Percentiles rank a stretch among this genome's conserved stretches.
Conservation (phyloP, 2,113 vertebrate species). For the Clarias magur region DNA sequence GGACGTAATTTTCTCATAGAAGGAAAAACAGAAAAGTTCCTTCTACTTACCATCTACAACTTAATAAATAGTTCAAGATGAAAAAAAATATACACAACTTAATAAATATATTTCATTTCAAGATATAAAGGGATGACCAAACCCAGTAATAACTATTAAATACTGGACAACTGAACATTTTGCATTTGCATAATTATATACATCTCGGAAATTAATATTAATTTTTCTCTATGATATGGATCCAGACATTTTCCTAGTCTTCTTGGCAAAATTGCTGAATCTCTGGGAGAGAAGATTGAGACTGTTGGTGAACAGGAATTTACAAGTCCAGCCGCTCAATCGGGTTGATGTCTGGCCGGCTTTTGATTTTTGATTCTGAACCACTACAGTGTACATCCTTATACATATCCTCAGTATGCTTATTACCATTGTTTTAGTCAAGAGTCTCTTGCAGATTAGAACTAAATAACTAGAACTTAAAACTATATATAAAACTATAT, state of each 20-base stretch:
- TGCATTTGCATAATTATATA: neutral
- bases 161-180: neutral
- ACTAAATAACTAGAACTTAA: too few species aligned
- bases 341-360: neutral
- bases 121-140: neutral
- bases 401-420: neutral
- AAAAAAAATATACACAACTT: neutral
- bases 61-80: neutral
- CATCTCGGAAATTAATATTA: neutral
- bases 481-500: neutral
- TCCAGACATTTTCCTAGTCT: neutral
- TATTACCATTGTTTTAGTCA: neutral
- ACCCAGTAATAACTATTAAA: neutral
- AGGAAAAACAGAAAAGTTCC: neutral
- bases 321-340: neutral
- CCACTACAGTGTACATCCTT: neutral
- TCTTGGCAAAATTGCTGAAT: neutral
- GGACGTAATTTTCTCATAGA: neutral
- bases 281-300: neutral
- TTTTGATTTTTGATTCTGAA: neutral
- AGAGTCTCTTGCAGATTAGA: too few species aligned
- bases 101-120: neutral
- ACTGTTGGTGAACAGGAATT: neutral
- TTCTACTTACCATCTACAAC: neutral
- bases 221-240: neutral